Conservation (phyloP, 2,888 invertebrate species). For the Drosophila nr. perissopoda region DNA sequence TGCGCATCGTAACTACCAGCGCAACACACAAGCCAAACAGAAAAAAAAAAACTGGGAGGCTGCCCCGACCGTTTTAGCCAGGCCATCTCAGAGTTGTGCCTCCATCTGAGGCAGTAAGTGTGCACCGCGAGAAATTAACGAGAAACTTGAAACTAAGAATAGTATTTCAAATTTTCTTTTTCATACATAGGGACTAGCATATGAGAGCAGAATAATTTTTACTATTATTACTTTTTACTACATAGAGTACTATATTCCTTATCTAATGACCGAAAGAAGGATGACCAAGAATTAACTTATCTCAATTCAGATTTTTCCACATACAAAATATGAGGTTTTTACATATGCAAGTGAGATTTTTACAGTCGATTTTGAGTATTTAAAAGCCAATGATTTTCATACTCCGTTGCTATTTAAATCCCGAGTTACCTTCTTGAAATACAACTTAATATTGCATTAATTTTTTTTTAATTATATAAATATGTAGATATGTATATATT, state of each 20-base stretch:
- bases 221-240: background rate
- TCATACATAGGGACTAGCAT: background rate
- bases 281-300: background rate
- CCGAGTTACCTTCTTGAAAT: background rate
- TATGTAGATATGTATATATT: background rate
- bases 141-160: background rate
- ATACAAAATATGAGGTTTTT: background rate
- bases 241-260: background rate
- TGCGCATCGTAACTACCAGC: conserved; percentile 59
- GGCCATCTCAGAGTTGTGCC: conserved; percentile 66
- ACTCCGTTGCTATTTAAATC: background rate
- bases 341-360: background rate
- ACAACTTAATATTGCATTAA: background rate
- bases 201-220: background rate
- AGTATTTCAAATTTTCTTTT: background rate
- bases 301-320: background rate
- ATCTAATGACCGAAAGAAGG: background rate
- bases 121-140: conserved; percentile 37
- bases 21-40: conserved; percentile 21
- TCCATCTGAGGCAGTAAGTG: conserved; percentile 53
- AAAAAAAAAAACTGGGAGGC: conserved; percentile 67
- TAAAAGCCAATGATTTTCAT: background rate
- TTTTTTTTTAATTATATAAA: background rate
- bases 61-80: conserved; percentile 71
- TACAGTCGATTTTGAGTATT: background rate